These are phyloP conservation scores for Osmerus eperlanus DNA, from an alignment of 2,113 vertebrate species.

Conservation along the genomic window DNA sequence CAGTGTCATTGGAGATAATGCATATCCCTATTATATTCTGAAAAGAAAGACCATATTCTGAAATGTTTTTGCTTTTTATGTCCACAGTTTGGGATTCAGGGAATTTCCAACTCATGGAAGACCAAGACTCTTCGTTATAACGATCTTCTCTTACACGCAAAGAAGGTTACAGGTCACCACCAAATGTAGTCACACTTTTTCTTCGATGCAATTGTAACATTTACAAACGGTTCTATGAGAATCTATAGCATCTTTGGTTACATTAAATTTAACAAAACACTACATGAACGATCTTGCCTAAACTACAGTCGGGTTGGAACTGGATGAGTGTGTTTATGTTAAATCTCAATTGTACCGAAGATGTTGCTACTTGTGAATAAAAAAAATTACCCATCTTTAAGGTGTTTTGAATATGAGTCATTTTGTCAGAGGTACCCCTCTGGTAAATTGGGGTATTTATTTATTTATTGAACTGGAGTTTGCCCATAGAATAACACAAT, in stretches of 20 bases:
- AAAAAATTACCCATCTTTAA: constrained; percentile 18
- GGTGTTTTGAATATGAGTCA: neutral
- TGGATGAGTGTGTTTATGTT: constrained; percentile 62
- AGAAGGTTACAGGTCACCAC: constrained; percentile 53
- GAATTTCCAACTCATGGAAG: constrained; percentile 68
- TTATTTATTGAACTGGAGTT: no score
- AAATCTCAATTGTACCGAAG: constrained; percentile 34
- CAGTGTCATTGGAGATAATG: no score
- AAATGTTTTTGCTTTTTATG: constrained; percentile 2
- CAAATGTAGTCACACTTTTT: constrained; percentile 16
- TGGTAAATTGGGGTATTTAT: no score
- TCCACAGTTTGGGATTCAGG: constrained; percentile 58
- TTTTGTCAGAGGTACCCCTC: neutral
- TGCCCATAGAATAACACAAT: no score
- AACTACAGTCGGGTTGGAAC: constrained; percentile 51
- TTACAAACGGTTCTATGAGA: neutral
- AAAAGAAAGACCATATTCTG: neutral
- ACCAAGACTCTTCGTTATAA: constrained; percentile 55
- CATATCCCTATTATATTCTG: neutral
- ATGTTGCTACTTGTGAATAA: constrained; percentile 13
- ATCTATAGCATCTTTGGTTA: constrained; percentile 17
- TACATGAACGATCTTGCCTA: constrained; percentile 64
- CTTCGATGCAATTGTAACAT: neutral
- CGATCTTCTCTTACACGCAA: constrained; percentile 52
- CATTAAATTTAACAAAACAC: constrained; percentile 48